Percentiles rank a stretch among this genome's conserved stretches.
Evolutionary conservation across 2,888 invertebrate species (phyloP).

Genomic region (Eupithecia exiguata): DNA sequence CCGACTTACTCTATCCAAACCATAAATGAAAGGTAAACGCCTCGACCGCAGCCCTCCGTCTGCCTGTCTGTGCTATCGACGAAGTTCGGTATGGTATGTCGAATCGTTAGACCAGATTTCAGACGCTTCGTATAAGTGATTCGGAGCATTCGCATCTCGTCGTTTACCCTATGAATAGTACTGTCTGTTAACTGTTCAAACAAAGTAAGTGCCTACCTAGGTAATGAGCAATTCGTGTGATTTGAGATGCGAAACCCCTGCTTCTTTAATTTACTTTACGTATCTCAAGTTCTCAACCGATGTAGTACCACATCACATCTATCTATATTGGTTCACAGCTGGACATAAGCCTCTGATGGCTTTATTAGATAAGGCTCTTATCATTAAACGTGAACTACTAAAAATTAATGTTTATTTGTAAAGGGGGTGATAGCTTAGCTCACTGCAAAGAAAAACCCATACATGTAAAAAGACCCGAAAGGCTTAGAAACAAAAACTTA

Average conservation of each 20-base stretch:
- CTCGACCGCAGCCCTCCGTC: slow-evolving; percentile 10
- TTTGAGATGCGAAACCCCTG: neutral
- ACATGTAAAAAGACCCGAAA: too few relatives aligned
- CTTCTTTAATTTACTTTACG: too few relatives aligned
- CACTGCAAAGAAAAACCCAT: too few relatives aligned
- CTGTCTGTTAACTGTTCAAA: slow-evolving; percentile 22
- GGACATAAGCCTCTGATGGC: too few relatives aligned
- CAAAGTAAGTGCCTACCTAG: neutral
- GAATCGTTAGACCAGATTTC: slow-evolving; percentile 80
- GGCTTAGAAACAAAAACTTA: neutral
- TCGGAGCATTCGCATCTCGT: slow-evolving; percentile 63
- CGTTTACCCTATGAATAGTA: slow-evolving; percentile 58
- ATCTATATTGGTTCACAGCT: too few relatives aligned
- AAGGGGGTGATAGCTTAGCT: too few relatives aligned
- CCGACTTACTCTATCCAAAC: neutral
- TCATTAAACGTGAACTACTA: too few relatives aligned
- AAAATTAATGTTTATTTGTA: too few relatives aligned
- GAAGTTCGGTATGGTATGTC: slow-evolving; percentile 79
- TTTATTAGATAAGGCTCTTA: too few relatives aligned
- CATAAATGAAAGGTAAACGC: slow-evolving; percentile 2
- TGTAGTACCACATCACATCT: too few relatives aligned
- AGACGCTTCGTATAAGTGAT: slow-evolving; percentile 80
- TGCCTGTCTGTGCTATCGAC: slow-evolving; percentile 53
- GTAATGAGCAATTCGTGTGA: neutral
- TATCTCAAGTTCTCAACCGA: too few relatives aligned